Percentiles rank a stretch among this genome's conserved stretches.
Evolutionary conservation across 2,113 vertebrate genomes (phyloP).

Genomic region (Carassius gibelio): DNA sequence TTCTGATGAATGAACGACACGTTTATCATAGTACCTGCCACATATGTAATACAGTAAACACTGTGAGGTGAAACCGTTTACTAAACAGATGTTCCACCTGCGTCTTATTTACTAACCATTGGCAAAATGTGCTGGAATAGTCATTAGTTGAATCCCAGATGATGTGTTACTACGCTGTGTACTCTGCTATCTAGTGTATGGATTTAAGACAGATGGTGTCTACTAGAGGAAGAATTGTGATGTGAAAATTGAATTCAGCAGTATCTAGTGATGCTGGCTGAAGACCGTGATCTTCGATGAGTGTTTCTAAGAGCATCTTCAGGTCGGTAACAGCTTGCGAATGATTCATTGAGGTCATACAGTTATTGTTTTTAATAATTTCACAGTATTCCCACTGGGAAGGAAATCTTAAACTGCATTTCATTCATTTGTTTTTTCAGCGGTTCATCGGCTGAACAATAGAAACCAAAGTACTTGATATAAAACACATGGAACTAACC

Average conservation of each 20-base stretch:
- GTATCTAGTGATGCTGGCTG: not conserved
- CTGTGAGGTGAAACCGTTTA: not conserved
- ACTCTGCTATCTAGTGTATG: not conserved
- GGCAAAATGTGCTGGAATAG: not conserved
- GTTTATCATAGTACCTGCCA: not conserved
- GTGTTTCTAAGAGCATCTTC: not conserved
- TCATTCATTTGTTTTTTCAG: not conserved
- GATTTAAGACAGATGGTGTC: not conserved
- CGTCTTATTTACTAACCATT: not conserved
- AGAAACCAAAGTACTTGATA: not conserved
- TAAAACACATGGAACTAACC: too few species aligned
- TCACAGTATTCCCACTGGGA: not conserved
- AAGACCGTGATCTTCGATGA: not conserved
- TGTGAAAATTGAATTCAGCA: not conserved
- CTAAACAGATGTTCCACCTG: not conserved
- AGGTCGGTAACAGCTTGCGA: not conserved
- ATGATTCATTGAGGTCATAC: not conserved
- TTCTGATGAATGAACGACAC: not conserved
- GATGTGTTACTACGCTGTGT: not conserved
- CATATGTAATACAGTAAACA: constrained; percentile 1
- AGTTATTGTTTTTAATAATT: not conserved
- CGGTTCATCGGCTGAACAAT: not conserved
- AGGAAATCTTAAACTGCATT: constrained; percentile 15
- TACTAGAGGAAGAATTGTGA: not conserved
- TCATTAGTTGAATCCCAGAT: not conserved